Base-by-base conservation (phyloP, 2,113 vertebrate species). In the Saccopteryx leptura region DNA sequence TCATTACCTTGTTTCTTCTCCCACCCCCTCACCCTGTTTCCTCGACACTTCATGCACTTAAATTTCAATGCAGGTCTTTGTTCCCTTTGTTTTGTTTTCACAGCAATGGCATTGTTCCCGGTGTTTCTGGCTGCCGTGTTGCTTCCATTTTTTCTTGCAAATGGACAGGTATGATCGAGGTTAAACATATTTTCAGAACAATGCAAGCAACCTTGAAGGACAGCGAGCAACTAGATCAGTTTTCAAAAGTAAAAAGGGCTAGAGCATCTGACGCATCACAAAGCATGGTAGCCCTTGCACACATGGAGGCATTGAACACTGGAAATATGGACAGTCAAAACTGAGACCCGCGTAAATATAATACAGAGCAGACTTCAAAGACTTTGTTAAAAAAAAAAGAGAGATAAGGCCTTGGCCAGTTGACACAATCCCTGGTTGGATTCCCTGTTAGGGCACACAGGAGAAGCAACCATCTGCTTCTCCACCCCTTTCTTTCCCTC, bases 101-200 rank as follows among this genome's bases (percentile, higher is more conserved):
- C 89, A 97, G 97, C 48, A 13, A 97, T 97, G 97, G 18, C 56
- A 0, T 68, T 68, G 2, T 46, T 82, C 18, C 63, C 18, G 1
- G 66, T 39, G 21, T 65, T 93, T n/a, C 86, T 97, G 81, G 54
- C 19, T 28, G 21, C 89, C 63, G 6, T 50, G 3, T 31, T 95
- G 26, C 11, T 92, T 68, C 46, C 68, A 5, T 88, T 71, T 23
- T 60, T 81, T 56, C 84, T 39, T 94, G 92, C 54, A 79, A 1
- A 89, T 54, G 52, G 15, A 72, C 1, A 84, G 97, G 96, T 97
- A 97, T 33, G 83, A 28, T 56, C 8, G 1, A 54, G 10, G 0
- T 11, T 65, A 21, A 31, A 69, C n/a, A 50, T 75, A 33, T 86
- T 84, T 90, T 58, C 56, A 81, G 48, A 80, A 88, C 1, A 48